phyloP scores from a whole-genome alignment of 2,797 vertebrate species.

The Antennarius maculatus region DNA sequence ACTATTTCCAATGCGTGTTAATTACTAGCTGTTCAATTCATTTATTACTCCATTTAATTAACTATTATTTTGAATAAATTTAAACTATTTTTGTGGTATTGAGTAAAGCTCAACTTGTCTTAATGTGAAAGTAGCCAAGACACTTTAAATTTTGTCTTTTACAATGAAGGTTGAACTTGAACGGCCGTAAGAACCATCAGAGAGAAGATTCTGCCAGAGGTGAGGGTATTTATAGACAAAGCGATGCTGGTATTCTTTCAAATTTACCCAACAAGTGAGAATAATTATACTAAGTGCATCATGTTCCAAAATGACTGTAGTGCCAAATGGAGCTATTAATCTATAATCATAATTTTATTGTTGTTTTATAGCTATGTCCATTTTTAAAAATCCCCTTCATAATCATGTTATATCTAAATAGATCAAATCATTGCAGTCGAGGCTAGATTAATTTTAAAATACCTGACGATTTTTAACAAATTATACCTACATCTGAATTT shows the following conservation, averaged over 20 bases:
- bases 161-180: background rate
- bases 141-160: background rate
- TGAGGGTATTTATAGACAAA: constrained; percentile 14
- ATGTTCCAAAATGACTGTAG: constrained; percentile 6
- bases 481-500: too few relatives aligned
- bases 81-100: too few relatives aligned
- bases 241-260: constrained; percentile 18
- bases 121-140: background rate
- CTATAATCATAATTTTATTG: constrained; percentile 19
- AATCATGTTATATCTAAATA: background rate
- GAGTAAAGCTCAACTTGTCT: background rate
- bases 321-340: constrained; percentile 39
- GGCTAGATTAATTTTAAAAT: background rate
- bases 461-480: too few relatives aligned
- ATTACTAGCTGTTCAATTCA: too few relatives aligned
- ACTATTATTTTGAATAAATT: too few relatives aligned
- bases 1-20: too few relatives aligned
- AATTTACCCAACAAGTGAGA: constrained; percentile 29
- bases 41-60: too few relatives aligned
- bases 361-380: constrained; percentile 13
- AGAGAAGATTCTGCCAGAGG: constrained; percentile 2
- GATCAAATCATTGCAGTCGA: background rate
- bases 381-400: constrained; percentile 17
- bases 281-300: constrained; percentile 54
- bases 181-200: background rate